These are phyloP conservation scores for Stomatorhinus walkeri DNA, from an alignment of 2,797 vertebrate species.

Conservation along the genomic window DNA sequence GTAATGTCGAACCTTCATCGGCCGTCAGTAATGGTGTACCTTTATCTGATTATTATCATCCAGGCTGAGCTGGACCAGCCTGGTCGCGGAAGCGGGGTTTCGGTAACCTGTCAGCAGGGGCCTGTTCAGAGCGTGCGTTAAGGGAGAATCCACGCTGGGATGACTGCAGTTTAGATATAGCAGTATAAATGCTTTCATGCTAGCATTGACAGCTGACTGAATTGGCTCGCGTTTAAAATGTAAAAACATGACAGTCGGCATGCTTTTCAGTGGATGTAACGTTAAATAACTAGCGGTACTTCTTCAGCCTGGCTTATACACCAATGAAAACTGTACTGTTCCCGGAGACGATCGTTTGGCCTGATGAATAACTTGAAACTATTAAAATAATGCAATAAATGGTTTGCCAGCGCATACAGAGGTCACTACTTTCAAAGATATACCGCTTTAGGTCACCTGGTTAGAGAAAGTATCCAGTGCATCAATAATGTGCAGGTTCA, in stretches of 20 bases:
- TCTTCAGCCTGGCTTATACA: not conserved
- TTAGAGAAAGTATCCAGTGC: not conserved
- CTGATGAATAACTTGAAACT: not conserved
- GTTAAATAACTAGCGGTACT: not conserved
- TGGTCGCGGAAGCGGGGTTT: constrained; percentile 40
- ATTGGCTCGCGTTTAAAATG: not conserved
- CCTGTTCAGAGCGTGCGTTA: constrained; percentile 59
- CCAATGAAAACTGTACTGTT: not conserved
- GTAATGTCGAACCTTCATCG: constrained; percentile 43
- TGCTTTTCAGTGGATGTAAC: not conserved
- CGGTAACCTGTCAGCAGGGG: constrained; percentile 58
- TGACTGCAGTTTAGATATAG: not conserved
- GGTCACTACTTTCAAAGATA: not conserved
- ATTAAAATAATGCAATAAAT: not conserved
- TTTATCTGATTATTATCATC: constrained; percentile 78
- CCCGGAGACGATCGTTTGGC: not conserved
- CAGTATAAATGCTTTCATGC: not conserved
- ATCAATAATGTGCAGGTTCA: not conserved
- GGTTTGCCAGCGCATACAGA: not conserved
- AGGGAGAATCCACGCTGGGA: constrained; percentile 52
- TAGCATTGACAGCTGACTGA: not conserved
- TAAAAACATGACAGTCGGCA: not conserved
- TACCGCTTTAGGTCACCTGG: not conserved
- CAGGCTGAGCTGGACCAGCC: constrained; percentile 75
- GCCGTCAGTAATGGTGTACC: constrained; percentile 69